Conservation (phyloP, 1,140 invertebrate genomes). For the Halesus radiatus region DNA sequence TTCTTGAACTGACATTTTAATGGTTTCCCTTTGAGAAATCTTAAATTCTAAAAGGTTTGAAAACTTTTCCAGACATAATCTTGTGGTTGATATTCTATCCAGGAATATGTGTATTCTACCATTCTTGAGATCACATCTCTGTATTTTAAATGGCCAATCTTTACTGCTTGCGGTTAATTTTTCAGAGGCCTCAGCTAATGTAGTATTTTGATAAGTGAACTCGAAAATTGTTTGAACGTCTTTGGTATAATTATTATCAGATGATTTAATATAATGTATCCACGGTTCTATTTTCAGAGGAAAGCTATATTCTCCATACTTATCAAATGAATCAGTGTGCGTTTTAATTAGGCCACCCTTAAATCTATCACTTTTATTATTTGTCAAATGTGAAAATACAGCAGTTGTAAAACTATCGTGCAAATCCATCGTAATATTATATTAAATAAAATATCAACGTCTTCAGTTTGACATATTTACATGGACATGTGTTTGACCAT, state of each 20-base stretch:
- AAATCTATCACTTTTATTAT: not conserved
- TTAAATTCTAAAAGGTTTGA: constrained; percentile 13
- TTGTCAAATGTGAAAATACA: constrained; percentile 7
- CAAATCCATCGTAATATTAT: not conserved
- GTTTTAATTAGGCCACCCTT: constrained; percentile 47
- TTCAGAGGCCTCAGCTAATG: constrained; percentile 29
- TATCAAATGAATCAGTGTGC: constrained; percentile 40
- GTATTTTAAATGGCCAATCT: constrained; percentile 30
- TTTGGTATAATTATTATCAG: not conserved
- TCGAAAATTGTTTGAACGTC: constrained; percentile 34
- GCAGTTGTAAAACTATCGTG: constrained; percentile 5
- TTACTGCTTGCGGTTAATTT: constrained; percentile 7
- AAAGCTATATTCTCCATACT: constrained; percentile 50
- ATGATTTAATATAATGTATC: constrained; percentile 29
- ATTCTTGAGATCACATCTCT: constrained; percentile 24
- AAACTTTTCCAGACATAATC: constrained; percentile 39
- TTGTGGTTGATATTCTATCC: constrained; percentile 44
- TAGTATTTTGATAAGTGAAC: not conserved
- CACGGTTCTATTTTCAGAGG: constrained; percentile 47
- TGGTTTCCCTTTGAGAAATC: not conserved
- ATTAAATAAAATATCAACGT: not conserved
- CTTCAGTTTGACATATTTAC: no score
- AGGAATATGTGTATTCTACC: constrained; percentile 50
- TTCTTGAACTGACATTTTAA: constrained; percentile 38
- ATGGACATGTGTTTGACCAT: no score